Evolutionary conservation across 37 sponge, comb jelly and placozoan species (phyloP).

Genomic region (Crambe crambe): DNA sequence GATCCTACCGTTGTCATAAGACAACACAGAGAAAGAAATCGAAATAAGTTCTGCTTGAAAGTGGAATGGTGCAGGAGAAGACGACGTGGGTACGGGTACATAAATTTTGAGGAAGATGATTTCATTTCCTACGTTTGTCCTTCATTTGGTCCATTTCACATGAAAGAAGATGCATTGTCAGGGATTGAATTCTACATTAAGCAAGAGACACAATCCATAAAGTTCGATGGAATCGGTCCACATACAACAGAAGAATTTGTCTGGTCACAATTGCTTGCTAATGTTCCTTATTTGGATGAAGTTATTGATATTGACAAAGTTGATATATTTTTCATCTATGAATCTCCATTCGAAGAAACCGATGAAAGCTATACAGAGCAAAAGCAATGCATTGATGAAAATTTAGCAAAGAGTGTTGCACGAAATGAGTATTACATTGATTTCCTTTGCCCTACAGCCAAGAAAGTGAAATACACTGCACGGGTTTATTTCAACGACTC

Average conservation of each 20-base stretch:
- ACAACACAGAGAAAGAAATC: background rate
- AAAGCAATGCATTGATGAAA: background rate
- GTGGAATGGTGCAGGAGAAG: constrained; percentile 56
- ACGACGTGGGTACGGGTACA: constrained; percentile 35
- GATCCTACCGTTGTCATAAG: background rate
- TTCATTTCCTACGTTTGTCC: background rate
- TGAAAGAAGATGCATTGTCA: background rate
- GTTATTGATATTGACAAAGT: background rate
- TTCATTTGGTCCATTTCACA: background rate
- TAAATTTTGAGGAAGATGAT: constrained; percentile 8
- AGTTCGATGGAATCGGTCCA: background rate
- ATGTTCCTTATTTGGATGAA: background rate
- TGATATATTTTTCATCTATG: background rate
- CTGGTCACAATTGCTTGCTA: background rate
- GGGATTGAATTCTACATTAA: background rate
- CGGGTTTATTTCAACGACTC: constrained; percentile 1
- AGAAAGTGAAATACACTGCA: constrained; percentile 1
- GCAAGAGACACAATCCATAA: background rate
- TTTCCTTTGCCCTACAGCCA: background rate
- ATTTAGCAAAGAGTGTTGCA: background rate
- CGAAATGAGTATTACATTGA: background rate
- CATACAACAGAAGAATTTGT: background rate
- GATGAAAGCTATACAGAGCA: background rate
- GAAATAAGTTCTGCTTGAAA: constrained; percentile 10
- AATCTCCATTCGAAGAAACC: background rate